A percentile compares a stretch with the other conserved stretches of the same genome.
These are phyloP conservation scores for Onychomys torridus DNA, from an alignment of 2,797 vertebrate genomes.

Conservation along the genomic window DNA sequence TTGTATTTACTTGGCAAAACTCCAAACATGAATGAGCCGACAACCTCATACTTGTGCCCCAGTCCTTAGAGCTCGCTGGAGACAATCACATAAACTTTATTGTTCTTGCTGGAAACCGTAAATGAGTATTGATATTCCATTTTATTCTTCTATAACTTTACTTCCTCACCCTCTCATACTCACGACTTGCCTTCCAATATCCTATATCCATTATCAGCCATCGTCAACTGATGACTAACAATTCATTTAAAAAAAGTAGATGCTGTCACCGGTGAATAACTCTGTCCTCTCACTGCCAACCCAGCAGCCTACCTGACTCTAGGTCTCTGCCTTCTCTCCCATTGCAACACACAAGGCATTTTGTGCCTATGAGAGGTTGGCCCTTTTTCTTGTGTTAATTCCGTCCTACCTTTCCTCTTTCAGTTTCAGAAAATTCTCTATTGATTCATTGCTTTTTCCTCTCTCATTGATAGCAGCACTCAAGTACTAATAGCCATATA, in stretches of 20 bases:
- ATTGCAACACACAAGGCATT: neutral
- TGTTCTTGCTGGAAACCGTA: slow-evolving; percentile 5
- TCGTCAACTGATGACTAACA: neutral
- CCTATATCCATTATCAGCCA: neutral
- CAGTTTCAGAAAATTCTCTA: neutral
- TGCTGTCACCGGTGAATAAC: neutral
- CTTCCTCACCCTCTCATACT: neutral
- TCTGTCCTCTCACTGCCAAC: neutral
- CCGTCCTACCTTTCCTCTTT: neutral
- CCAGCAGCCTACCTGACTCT: neutral
- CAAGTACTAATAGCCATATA: neutral
- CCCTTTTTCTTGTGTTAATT: neutral
- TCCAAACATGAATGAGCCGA: neutral
- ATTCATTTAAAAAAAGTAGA: neutral
- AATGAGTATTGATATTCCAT: slow-evolving; percentile 1
- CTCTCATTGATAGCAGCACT: neutral
- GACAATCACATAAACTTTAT: neutral
- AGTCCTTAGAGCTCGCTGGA: neutral
- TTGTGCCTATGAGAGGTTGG: neutral
- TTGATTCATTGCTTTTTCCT: neutral
- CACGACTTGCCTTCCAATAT: neutral
- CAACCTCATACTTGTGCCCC: neutral
- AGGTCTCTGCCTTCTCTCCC: neutral
- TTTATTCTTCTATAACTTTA: neutral
- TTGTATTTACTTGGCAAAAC: neutral